Conservation (phyloP, 1,140 invertebrate species). For the Whitmania pigra region DNA sequence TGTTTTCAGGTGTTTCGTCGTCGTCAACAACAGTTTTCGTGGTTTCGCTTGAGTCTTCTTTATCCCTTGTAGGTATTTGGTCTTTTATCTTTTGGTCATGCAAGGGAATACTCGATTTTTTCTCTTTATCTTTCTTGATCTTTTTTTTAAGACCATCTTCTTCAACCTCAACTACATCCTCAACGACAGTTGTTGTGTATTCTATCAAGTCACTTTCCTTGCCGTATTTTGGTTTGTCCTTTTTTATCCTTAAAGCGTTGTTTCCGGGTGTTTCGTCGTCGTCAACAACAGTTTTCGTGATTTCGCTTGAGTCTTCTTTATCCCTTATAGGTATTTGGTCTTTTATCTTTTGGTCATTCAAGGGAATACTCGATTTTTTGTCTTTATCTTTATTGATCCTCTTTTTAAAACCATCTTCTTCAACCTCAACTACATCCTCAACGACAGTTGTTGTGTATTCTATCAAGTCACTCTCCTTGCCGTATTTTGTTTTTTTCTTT, state of each 20-base stretch:
- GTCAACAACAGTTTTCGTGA: too few relatives aligned
- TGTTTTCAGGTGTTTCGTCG: too few relatives aligned
- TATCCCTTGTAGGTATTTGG: background rate
- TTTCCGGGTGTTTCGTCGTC: too few relatives aligned
- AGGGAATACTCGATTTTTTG: background rate
- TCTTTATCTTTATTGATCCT: background rate
- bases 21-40: too few relatives aligned
- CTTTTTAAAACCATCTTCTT: background rate
- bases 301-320: too few relatives aligned
- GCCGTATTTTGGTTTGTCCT: too few relatives aligned
- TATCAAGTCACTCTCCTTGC: too few relatives aligned
- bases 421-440: background rate
- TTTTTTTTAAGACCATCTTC: background rate
- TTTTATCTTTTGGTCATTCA: background rate
- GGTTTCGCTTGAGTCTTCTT: too few relatives aligned
- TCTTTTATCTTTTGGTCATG: background rate
- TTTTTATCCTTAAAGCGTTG: too few relatives aligned
- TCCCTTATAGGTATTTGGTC: background rate
- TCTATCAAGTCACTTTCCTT: too few relatives aligned
- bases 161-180: background rate
- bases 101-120: background rate
- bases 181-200: constrained; percentile 6
- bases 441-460: constrained; percentile 5
- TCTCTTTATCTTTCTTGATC: background rate
- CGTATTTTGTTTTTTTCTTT: too few relatives aligned